Conservation (phyloP, 1,140 invertebrate species). For the Limonius californicus region DNA sequence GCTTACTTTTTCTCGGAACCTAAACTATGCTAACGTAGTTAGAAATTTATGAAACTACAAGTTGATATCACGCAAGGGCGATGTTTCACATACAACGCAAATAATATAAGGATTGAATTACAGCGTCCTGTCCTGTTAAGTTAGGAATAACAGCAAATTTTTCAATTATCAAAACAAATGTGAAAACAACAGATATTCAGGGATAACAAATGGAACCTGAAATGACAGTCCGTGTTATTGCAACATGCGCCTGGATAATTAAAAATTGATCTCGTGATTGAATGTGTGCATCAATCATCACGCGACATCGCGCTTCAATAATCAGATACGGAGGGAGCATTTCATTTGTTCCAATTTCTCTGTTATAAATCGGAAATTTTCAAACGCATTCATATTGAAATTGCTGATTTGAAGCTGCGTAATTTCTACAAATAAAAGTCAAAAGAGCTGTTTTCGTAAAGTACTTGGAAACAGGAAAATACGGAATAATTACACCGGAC, state of each 20-base stretch:
- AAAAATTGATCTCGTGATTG: constrained; percentile 10
- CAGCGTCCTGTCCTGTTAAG: too few relatives aligned
- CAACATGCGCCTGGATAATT: constrained; percentile 3
- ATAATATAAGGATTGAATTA: not conserved
- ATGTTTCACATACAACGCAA: too few relatives aligned
- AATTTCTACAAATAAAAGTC: too few relatives aligned
- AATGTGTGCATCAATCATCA: constrained; percentile 10
- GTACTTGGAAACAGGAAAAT: too few relatives aligned
- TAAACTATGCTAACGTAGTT: too few relatives aligned
- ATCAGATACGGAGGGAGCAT: not conserved
- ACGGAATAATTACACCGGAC: too few relatives aligned
- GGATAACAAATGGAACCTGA: constrained; percentile 1
- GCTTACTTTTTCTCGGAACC: too few relatives aligned
- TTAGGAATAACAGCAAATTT: not conserved
- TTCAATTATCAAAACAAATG: constrained; percentile 6
- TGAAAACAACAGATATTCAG: constrained; percentile 1
- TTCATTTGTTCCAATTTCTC: constrained; percentile 8
- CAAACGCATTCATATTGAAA: constrained; percentile 3
- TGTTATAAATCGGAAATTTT: constrained; percentile 6
- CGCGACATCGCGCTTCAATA: not conserved
- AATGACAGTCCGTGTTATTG: constrained; percentile 6
- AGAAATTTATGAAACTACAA: too few relatives aligned
- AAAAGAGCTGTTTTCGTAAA: too few relatives aligned
- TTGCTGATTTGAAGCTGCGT: not conserved
- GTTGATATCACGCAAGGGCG: too few relatives aligned